These are phyloP conservation scores for Drymonia ruficornis DNA, from an alignment of 2,888 invertebrate genomes.

Conservation along the genomic window DNA sequence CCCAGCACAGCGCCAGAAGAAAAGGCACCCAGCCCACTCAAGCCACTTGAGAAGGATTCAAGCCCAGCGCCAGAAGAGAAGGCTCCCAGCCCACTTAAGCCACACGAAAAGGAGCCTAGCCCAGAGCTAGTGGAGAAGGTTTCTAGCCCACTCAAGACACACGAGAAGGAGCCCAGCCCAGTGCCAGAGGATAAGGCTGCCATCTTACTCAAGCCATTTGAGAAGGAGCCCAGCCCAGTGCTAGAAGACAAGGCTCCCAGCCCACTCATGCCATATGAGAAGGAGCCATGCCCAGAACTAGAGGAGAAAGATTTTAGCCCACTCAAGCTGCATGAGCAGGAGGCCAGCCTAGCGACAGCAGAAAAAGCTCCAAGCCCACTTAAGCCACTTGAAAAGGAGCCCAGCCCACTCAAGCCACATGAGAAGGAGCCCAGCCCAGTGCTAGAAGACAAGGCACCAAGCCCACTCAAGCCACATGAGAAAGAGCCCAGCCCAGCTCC, in stretches of 20 bases:
- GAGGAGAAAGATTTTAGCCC: too few species aligned
- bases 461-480: background rate
- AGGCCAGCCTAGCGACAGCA: too few species aligned
- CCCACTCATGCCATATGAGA: too few species aligned
- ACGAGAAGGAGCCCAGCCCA: constrained; percentile 5
- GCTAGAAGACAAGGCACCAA: background rate
- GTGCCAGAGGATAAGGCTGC: constrained; percentile 1
- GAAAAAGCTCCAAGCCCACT: too few species aligned
- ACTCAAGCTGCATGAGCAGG: too few species aligned
- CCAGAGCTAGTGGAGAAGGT: constrained; percentile 2
- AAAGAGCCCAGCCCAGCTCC: constrained; percentile 3
- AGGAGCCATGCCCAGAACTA: too few species aligned
- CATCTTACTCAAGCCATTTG: constrained; percentile 9
- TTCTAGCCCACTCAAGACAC: constrained; percentile 4
- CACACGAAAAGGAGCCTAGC: background rate
- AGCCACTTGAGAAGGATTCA: too few species aligned
- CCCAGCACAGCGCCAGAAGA: background rate
- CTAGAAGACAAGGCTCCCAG: too few species aligned
- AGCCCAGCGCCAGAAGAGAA: constrained; percentile 4
- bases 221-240: too few species aligned
- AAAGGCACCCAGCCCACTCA: too few species aligned
- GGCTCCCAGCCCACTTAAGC: constrained; percentile 5
- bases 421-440: constrained; percentile 11
- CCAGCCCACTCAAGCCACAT: constrained; percentile 6
- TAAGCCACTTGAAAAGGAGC: constrained; percentile 8